phyloP scores from a whole-genome alignment of 2,888 invertebrate genomes.

The Calliphora vomitoria region DNA sequence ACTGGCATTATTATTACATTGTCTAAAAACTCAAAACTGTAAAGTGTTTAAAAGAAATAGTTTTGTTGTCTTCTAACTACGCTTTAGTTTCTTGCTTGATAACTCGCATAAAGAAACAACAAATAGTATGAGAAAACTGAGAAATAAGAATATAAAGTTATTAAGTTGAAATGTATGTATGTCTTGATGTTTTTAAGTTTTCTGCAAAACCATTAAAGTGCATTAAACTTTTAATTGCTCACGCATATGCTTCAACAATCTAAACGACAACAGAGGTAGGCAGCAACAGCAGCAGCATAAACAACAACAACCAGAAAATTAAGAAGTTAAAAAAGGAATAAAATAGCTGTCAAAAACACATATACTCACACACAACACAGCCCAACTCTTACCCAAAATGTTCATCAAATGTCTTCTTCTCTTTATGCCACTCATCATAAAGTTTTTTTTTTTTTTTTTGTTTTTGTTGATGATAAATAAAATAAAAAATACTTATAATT shows the following conservation, averaged over 20 bases:
- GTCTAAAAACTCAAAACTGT: not conserved
- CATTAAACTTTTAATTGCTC: conserved; percentile 83
- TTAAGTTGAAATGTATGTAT: conserved; percentile 70
- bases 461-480: conserved; percentile 33
- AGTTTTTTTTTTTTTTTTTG: not conserved
- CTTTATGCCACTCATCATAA: conserved; percentile 41
- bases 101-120: not conserved
- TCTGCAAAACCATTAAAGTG: conserved; percentile 83
- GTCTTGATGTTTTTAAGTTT: conserved; percentile 74
- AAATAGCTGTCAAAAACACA: conserved; percentile 62
- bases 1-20: not conserved
- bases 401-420: conserved; percentile 59
- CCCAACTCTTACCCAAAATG: conserved; percentile 48
- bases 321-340: conserved; percentile 36
- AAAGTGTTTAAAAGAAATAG: conserved; percentile 5
- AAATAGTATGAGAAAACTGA: not conserved
- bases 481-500: conserved; percentile 22
- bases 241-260: conserved; percentile 74
- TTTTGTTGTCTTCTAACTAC: not conserved
- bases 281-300: not conserved
- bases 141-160: conserved; percentile 53
- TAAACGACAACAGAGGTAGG: conserved; percentile 55
- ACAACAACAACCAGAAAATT: conserved; percentile 23
- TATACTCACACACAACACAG: conserved; percentile 3
- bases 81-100: conserved; percentile 8